Evolutionary conservation across 2,797 vertebrate species (phyloP), one percentile per base, ranked within the genome.

Genomic region (Toxotes lorentzi): DNA sequence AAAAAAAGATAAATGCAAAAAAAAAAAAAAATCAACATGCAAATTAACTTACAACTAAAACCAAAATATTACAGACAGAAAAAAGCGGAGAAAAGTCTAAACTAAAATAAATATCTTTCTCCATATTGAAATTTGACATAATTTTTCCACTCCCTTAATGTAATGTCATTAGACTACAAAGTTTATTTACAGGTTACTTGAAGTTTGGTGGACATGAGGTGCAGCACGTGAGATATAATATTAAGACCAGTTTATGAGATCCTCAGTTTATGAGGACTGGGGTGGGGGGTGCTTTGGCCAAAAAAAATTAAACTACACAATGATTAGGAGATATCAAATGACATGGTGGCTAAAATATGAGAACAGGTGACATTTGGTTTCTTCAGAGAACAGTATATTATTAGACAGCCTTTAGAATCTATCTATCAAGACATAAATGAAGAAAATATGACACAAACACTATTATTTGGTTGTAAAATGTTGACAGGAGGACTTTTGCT

Each of bases 41-140:
- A 93, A 93, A 95, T 94, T 91, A 92, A 95, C 82, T 89, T 83
- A 84, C 74, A 91, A 87, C 76, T 83, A 89, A 92, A 87, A 90
- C 70, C 43, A 75, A 84, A 75, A 83, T 76, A 86, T 70, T 70
- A 16, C 65, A 83, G 62, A 78, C 65, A 83, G 61, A 74, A 81
- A 47, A 83, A 73, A 54, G 9, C 19, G 54, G 77, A 90, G 84
- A 89, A 89, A 82, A 67, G 51, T 73, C 82, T 87, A 87, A 88
- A 90, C 84, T 93, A 89, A 97, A 97, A 98, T 97, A 97, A 98
- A 97, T 97, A 92, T 66, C 56, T 80, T 90, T 90, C 89, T 95
- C 91, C 95, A 92, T 78, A 54, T 93, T 94, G 24, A 94, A 95
- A 86, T 87, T 71, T 78, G 74, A 92, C 93, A 92, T 90, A 90